Evolutionary conservation across 1,140 invertebrate genomes (phyloP), one percentile per base, ranked within the genome.

Genomic region (Ceratosolen solmsi): DNA sequence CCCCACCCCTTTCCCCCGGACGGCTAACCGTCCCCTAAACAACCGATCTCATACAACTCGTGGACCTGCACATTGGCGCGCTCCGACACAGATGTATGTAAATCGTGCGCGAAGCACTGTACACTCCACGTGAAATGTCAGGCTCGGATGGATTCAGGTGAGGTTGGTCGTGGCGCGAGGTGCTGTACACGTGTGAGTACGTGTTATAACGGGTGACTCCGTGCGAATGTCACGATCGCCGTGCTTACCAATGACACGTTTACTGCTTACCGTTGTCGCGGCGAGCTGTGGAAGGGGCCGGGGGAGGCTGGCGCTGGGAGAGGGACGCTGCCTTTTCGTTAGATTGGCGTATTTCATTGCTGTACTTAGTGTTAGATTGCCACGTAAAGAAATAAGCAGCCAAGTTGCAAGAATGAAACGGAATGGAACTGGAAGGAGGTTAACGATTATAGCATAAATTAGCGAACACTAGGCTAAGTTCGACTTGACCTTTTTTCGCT

Each of bases 71-170:
- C 13, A n/a, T n/a, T n/a, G n/a, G 13, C 41, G 41, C 41, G 41
- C 7, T 5, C 41, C 41, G 41, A 46, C 7, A 13, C 7, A 8
- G 13, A 13, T 22, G 30, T 20, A 51, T 72, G 30, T 72, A 36
- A 30, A 60, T 82, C 41, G 70, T 51, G 41, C 25, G 70, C 70
- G 2, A n/a, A 11, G 68, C 68, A 41, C 20, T 27, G 11, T 22
- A 46, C n/a, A 83, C 82, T 86, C 85, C 87, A 89, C 89, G 87
- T 88, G 88, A 89, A 88, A 88, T 88, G 89, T 90, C 90, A 91
- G 87, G 89, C 88, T 90, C 87, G 80, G 90, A 56, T 88, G 88
- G 84, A 84, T 84, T 33, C 84, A 86, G 85, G 87, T 87, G 87
- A 86, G 87, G 87, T 86, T 87, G 80, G 71, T 60, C 25, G 70